phyloP scores from a whole-genome alignment of 2,113 vertebrate species.

The Psophia crepitans region DNA sequence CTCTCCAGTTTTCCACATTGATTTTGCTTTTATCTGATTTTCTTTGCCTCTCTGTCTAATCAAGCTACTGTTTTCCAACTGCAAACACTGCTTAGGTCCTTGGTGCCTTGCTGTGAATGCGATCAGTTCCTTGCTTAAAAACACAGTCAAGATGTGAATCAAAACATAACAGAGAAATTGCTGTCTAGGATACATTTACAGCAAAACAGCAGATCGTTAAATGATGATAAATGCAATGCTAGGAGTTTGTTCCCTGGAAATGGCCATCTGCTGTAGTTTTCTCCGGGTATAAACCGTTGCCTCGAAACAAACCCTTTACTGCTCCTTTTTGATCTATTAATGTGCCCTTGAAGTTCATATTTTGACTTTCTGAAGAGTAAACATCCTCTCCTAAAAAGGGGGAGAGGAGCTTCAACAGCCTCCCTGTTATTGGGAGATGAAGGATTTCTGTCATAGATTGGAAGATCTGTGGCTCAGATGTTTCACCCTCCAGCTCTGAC shows the following conservation, averaged over 20 bases:
- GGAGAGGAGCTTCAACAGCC: not conserved
- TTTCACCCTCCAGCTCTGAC: not conserved
- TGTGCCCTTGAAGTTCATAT: not conserved
- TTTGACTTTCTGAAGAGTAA: not conserved
- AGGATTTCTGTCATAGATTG: not conserved
- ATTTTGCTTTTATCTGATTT: not conserved
- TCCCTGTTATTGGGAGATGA: not conserved
- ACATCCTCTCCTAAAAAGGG: not conserved
- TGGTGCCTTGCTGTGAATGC: not conserved
- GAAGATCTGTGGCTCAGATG: not conserved
- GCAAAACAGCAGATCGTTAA: not conserved
- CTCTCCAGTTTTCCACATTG: not conserved
- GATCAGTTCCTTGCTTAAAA: not conserved
- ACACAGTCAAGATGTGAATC: not conserved
- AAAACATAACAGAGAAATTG: not conserved
- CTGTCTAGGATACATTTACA: not conserved
- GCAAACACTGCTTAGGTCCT: not conserved
- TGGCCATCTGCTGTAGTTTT: not conserved
- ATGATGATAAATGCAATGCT: not conserved
- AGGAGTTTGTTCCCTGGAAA: not conserved
- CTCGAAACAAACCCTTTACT: not conserved
- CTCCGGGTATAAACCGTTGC: not conserved
- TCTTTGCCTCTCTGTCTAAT: not conserved
- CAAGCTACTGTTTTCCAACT: not conserved
- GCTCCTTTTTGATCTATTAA: not conserved